phyloP scores from a whole-genome alignment of 2,113 vertebrate species.

The Notechis scutatus region DNA sequence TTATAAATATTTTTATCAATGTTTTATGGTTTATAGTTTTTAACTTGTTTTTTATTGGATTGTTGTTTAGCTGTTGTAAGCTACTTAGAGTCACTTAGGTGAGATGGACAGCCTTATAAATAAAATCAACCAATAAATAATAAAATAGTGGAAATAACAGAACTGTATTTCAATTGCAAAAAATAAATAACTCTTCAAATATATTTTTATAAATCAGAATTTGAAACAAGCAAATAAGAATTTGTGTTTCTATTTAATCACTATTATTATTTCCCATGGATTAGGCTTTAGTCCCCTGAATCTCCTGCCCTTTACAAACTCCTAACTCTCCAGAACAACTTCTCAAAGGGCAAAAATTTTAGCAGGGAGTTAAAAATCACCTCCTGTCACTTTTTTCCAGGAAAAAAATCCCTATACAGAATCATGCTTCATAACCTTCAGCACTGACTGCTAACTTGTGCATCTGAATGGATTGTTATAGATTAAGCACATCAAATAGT shows the following conservation, averaged over 20 bases:
- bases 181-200: background rate
- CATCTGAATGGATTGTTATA: background rate
- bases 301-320: background rate
- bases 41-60: background rate
- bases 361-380: background rate
- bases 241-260: background rate
- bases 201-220: background rate
- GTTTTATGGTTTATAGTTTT: background rate
- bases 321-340: background rate
- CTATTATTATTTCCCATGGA: background rate
- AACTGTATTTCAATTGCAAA: background rate
- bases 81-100: background rate
- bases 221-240: background rate
- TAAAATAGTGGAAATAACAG: background rate
- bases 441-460: background rate
- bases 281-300: background rate
- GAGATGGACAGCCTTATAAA: background rate
- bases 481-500: background rate
- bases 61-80: background rate
- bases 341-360: background rate
- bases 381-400: background rate
- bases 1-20: background rate
- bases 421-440: background rate
- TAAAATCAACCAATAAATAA: background rate
- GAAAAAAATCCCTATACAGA: background rate